Conservation (phyloP, 2,888 invertebrate genomes). For the Chymomyza amoena region DNA sequence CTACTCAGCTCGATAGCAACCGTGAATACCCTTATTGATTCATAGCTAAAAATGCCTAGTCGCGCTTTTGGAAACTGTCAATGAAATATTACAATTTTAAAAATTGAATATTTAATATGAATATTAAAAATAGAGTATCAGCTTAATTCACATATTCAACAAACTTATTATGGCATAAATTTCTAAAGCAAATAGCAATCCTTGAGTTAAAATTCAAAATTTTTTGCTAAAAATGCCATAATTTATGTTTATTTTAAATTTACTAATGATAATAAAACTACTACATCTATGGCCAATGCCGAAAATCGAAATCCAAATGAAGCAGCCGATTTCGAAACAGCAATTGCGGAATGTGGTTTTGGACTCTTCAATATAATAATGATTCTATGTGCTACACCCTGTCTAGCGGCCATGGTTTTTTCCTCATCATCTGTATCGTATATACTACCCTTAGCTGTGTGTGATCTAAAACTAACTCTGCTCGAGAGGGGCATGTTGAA, state of each 20-base stretch:
- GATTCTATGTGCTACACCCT: conserved; percentile 82
- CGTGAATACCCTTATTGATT: too few species aligned
- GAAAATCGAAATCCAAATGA: background rate
- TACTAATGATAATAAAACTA: background rate
- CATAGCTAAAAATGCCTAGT: too few species aligned
- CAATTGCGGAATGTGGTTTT: conserved; percentile 84
- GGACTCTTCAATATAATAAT: conserved; percentile 85
- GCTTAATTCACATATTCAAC: too few species aligned
- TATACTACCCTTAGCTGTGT: conserved; percentile 86
- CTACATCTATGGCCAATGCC: conserved; percentile 29
- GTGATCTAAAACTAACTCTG: conserved; percentile 84
- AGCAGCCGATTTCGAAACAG: conserved; percentile 84
- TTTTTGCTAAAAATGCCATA: background rate
- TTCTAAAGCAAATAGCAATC: background rate
- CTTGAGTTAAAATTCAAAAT: background rate
- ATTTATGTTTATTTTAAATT: background rate
- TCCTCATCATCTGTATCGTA: conserved; percentile 86
- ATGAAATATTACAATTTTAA: too few species aligned
- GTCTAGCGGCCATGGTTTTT: conserved; percentile 84
- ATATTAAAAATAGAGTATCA: too few species aligned
- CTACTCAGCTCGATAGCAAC: too few species aligned
- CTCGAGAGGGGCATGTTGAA: conserved; percentile 85
- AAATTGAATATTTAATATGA: too few species aligned
- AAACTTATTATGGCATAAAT: background rate
- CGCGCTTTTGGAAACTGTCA: too few species aligned